These are phyloP conservation scores for Poecilus cupreus DNA, from an alignment of 2,888 invertebrate species.

Conservation along the genomic window DNA sequence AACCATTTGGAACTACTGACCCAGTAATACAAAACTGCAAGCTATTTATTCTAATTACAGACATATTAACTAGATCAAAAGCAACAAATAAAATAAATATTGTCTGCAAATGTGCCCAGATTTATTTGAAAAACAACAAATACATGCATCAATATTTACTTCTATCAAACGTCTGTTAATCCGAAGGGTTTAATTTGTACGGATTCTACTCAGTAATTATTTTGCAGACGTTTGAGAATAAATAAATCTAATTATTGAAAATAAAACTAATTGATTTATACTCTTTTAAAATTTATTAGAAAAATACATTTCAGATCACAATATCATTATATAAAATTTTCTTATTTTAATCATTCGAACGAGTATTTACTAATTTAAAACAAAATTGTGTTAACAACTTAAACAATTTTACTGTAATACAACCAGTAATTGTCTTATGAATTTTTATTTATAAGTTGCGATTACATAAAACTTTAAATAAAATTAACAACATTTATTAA, in stretches of 20 bases:
- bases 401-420: background rate
- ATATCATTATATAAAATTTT: slow-evolving; percentile 20
- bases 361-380: too few relatives aligned
- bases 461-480: background rate
- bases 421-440: background rate
- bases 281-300: slow-evolving; percentile 36
- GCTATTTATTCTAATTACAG: slow-evolving; percentile 40
- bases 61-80: slow-evolving; percentile 19
- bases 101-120: slow-evolving; percentile 12
- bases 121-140: background rate
- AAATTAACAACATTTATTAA: background rate
- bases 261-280: slow-evolving; percentile 12
- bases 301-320: slow-evolving; percentile 47
- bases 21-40: background rate
- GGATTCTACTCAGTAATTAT: slow-evolving; percentile 42
- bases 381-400: too few relatives aligned
- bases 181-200: slow-evolving; percentile 43
- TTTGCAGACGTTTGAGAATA: slow-evolving; percentile 25
- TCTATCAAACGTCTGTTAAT: slow-evolving; percentile 49
- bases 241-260: slow-evolving; percentile 38
- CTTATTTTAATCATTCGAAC: background rate
- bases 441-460: background rate
- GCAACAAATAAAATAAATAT: slow-evolving; percentile 39
- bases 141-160: slow-evolving; percentile 46
- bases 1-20: slow-evolving; percentile 48